Conservation (phyloP, 2,113 vertebrate genomes). For the Melanerpes formicivorus region DNA sequence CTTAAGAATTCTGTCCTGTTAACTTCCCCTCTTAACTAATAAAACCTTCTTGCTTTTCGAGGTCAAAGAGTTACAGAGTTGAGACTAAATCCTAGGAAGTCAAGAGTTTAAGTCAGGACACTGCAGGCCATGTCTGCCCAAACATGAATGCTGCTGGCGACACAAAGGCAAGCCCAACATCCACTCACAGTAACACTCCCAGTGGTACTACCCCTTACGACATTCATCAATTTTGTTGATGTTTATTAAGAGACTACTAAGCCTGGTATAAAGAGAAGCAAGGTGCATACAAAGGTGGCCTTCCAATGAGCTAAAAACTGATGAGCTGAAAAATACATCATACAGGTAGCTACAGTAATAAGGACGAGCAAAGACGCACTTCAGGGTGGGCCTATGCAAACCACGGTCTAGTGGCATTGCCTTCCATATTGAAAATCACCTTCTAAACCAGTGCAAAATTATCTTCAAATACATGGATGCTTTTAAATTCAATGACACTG, state of each 20-base stretch:
- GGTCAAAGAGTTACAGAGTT: not conserved
- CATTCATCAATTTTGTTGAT: not conserved
- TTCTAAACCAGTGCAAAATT: not conserved
- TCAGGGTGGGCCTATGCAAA: not conserved
- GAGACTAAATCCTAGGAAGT: not conserved
- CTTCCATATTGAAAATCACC: not conserved
- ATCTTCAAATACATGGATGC: not conserved
- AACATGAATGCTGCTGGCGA: not conserved
- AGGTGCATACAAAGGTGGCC: not conserved
- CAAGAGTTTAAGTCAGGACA: not conserved
- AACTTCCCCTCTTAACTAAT: not conserved
- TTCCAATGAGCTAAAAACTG: slow-evolving; percentile 25
- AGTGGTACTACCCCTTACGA: not conserved
- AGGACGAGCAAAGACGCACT: not conserved
- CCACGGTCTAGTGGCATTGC: not conserved
- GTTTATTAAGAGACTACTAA: not conserved
- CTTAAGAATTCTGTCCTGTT: not conserved
- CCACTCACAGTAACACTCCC: not conserved
- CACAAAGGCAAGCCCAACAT: not conserved
- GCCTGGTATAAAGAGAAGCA: not conserved
- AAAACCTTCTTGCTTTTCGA: not conserved
- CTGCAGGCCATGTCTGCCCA: not conserved
- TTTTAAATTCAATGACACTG: not conserved
- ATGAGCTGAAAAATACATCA: not conserved
- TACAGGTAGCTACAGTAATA: not conserved